These are phyloP conservation scores for Bettongia penicillata DNA, from an alignment of 2,113 vertebrate genomes.

Conservation along the genomic window DNA sequence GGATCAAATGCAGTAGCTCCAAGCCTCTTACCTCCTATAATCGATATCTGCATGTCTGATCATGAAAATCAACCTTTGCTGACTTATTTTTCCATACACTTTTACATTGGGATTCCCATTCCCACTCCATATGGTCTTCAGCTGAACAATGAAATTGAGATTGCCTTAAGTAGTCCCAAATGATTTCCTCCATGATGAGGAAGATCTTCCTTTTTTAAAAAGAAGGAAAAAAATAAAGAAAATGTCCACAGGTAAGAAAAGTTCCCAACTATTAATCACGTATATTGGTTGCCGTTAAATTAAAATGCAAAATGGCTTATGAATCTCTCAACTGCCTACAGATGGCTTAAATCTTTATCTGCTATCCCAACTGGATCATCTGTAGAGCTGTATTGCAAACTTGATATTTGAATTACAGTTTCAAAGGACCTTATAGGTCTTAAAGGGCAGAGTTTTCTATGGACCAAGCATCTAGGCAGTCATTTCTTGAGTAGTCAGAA, in stretches of 20 bases:
- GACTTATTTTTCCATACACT: constrained; percentile 9
- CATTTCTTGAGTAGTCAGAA: background rate
- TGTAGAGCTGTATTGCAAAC: constrained; percentile 9
- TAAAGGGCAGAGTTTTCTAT: background rate
- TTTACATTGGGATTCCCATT: background rate
- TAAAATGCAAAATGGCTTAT: constrained; percentile 8
- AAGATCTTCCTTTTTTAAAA: constrained; percentile 3
- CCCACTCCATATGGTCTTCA: constrained; percentile 26
- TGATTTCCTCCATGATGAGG: constrained; percentile 17
- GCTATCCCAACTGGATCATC: background rate
- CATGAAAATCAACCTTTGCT: background rate
- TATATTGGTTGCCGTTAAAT: constrained; percentile 11
- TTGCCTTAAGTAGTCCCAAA: constrained; percentile 40
- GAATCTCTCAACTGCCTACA: constrained; percentile 11
- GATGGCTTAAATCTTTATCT: constrained; percentile 11
- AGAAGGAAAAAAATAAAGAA: background rate
- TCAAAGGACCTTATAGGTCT: background rate
- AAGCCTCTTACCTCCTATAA: background rate
- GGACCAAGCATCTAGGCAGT: background rate
- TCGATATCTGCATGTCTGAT: background rate
- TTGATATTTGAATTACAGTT: background rate
- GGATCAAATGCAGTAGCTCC: background rate
- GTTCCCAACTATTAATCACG: background rate
- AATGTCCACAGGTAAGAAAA: background rate
- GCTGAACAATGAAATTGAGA: constrained; percentile 10